These are phyloP conservation scores for Abrostola tripartita DNA, from an alignment of 2,888 invertebrate genomes.

Conservation along the genomic window DNA sequence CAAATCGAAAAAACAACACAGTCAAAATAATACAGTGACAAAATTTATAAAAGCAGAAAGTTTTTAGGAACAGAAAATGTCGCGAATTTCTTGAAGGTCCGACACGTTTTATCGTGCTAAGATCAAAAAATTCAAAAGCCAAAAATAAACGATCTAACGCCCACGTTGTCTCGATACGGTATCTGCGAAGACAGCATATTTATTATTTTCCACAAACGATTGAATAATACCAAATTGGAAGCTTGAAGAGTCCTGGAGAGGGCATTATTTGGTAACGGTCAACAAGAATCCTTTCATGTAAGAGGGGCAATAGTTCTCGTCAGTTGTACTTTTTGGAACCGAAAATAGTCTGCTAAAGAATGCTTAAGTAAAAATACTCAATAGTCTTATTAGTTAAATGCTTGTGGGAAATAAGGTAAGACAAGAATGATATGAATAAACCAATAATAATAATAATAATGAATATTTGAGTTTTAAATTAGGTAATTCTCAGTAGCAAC, in stretches of 20 bases:
- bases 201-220: conserved; percentile 62
- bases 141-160: conserved; percentile 50
- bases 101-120: conserved; percentile 33
- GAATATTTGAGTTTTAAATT: too few relatives aligned
- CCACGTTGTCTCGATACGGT: conserved; percentile 46
- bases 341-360: not conserved
- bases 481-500: too few relatives aligned
- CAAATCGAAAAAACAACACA: too few relatives aligned
- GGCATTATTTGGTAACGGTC: conserved; percentile 12
- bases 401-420: too few relatives aligned
- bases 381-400: too few relatives aligned
- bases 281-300: not conserved
- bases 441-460: too few relatives aligned
- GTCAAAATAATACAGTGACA: not conserved
- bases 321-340: not conserved
- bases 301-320: not conserved
- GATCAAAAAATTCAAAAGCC: conserved; percentile 38
- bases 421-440: too few relatives aligned
- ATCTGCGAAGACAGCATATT: conserved; percentile 57
- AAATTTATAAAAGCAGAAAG: conserved; percentile 3
- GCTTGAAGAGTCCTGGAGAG: conserved; percentile 18
- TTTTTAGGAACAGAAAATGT: conserved; percentile 14
- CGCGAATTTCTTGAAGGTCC: conserved; percentile 15
- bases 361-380: too few relatives aligned
- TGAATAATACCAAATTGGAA: conserved; percentile 18